Base-by-base conservation (phyloP, 1,140 invertebrate species). In the Apis cerana region DNA sequence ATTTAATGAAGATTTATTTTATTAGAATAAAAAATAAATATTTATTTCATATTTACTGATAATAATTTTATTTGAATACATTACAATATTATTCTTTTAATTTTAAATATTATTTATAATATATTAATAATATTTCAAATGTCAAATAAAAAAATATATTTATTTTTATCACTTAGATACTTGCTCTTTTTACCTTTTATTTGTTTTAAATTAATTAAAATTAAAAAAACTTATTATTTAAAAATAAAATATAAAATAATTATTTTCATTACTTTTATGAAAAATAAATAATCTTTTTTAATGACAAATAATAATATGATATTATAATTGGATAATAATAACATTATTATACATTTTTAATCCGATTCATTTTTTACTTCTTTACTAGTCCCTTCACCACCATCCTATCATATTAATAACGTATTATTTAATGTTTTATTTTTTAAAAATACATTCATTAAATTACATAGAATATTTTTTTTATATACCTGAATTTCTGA, bases 401-500 rank as follows among this genome's bases (percentile, higher is more conserved):
- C 64, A 21, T 71, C 62, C 72, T 85, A 52, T 72, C n/a, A 59
- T n/a, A 43, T 58, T 71, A 85, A 64, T 54, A 71, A 74, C 69
- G 50, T 12, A 17, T 69, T 52, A n/a, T 81, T 17, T 27, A 13
- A 54, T 19, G 13, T 17, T n/a, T 62, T 56, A 12, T 9, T 64
- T 1, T 23, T 0, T 8, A 64, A 33, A 64, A 33, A 75, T 61
- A 27, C 21, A 50, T 75, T 10, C 21, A 71, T 27, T 21, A 19
- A 43, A 43, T 7, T 43, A 43, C 33, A 43, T 43, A 2, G 11
- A 61, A 80, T 56, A 59, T 1, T 23, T 59, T 3, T 21, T 72
- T 19, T 19, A 82, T 27, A n/a, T 70, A 82, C 79, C 48, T 82
- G 27, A 17, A 12, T 3, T 64, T 21, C 10, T 17, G 65, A 50